phyloP scores from a whole-genome alignment of 35 echinoderm and acorn worm genomes.

The Patiria miniata region DNA sequence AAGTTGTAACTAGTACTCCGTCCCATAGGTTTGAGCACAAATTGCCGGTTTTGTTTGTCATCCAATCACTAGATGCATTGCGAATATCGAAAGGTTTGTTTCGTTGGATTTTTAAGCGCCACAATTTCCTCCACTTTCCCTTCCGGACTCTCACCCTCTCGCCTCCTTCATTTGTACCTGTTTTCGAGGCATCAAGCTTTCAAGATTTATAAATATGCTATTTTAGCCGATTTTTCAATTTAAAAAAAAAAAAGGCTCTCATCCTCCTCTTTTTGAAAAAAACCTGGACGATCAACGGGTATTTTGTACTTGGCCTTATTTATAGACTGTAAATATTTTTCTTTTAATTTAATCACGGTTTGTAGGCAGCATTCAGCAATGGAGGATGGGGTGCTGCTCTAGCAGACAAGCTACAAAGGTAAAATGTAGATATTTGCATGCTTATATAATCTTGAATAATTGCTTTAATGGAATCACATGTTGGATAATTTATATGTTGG shows the following conservation, averaged over 20 bases:
- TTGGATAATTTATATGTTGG: background rate
- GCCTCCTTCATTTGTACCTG: no score
- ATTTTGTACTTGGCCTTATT: background rate
- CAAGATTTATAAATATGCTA: background rate
- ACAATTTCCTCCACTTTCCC: no score
- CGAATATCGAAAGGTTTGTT: no score
- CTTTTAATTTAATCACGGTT: background rate
- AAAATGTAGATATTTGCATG: background rate
- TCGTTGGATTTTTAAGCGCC: no score
- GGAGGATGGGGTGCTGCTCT: constrained; percentile 72
- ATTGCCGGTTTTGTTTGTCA: no score
- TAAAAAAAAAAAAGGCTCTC: background rate
- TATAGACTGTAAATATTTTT: background rate
- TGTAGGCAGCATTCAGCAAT: constrained; percentile 47
- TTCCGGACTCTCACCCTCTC: no score
- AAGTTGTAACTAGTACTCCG: no score
- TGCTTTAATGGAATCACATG: no score
- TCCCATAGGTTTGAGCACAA: no score
- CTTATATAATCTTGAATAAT: background rate
- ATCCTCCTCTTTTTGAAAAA: background rate
- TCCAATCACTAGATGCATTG: no score
- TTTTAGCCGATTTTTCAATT: background rate
- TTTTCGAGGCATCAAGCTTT: background rate
- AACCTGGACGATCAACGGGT: background rate
- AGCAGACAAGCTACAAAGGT: constrained; percentile 67